Base-by-base conservation (phyloP, 2,113 vertebrate species). In the Megalops atlanticus region DNA sequence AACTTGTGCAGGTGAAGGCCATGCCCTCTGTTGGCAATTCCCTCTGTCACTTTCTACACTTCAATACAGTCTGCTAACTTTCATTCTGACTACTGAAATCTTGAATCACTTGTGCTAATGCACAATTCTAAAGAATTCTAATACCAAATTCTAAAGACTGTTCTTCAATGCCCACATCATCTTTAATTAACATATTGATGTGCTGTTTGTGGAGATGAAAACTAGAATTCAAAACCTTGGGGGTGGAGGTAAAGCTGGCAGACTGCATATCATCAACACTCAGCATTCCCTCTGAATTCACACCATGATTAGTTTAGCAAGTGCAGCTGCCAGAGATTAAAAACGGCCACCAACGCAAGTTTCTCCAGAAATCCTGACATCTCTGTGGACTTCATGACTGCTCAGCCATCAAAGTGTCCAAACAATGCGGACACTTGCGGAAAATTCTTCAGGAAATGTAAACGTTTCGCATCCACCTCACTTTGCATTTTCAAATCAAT, bases 281-380 rank as follows among this genome's bases (percentile, higher is more conserved):
- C 33, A 12, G 33, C 18, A 58, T 58, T 38, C 1, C 16, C 7
- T 64, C n/a, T 27, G 24, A 27, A 58, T 58, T 58, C 35, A 24
- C 16, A 36, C 31, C 15, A 24, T 77, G 76, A n/a, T n/a, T n/a
- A n/a, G 33, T 77, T 77, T 39, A 77, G 35, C 16, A 36, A 54
- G 49, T 39, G 33, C 77, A 69, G 58, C 49, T 77, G 76, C n/a
- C 8, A 31, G n/a, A 58, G 18, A 77, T 76, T 31, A 76, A 45
- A 47, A 47, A 3, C 2, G 74, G n/a, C n/a, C n/a, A n/a, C 41
- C 40, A 36, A 64, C 35, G 52, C 36, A 35, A 7, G 35, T 64
- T 78, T 58, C 24, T 38, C 10, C 38, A 11, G 54, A 11, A 35
- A 35, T 33, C 8, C 6, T 21, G 49, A 39, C 64, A 5, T n/a